Evolutionary conservation across 1,140 invertebrate genomes (phyloP), one percentile per base, ranked within the genome.

Genomic region (Drusus annulatus): DNA sequence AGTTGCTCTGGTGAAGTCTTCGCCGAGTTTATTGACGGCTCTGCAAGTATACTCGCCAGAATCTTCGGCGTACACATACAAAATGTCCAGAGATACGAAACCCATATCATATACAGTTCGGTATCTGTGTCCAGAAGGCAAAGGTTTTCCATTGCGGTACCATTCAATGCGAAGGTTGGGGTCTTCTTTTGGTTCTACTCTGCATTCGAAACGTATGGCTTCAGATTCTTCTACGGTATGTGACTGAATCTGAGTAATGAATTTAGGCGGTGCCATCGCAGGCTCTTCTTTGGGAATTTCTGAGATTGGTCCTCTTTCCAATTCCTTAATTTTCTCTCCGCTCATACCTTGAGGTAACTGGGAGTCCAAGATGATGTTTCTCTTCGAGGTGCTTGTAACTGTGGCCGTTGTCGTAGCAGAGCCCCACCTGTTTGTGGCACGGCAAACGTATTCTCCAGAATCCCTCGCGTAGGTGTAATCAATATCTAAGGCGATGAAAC

Each of bases 131-230:
- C 98, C 97, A 54, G 94, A 93, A 19, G 95, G 94, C 78, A 98
- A 91, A 0, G 94, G 89, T 89, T 97, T 96, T 74, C 96, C 96
- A 87, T 98, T 97, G 84, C 95, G 93, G 85, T 96, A 98, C 97
- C 97, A 98, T 87, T 98, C 96, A 36, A 98, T 94, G 21, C 93
- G 92, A 80, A 99, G 90, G 80, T 94, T 97, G 1, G 98, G 94
- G 92, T 99, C 98, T 83, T 96, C 96, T 88, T 97, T 96, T 0
- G 98, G 98, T 86, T 98, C 95, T 4, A 99, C 95, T 76, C 95
- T 93, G 85, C 97, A 98, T 88, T 99, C 97, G 86, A 99, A 99
- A 74, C 97, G 94, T 0, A 98, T 94, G 0, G 95, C 93, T 89
- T 99, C 97, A 10, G 95, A 95, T 90, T 98, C 97, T 84, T 95